A percentile compares a stretch with the other conserved stretches of the same genome.
Evolutionary conservation across 2,797 vertebrate species (phyloP).

Genomic region (Crossoptilon crossoptilon): DNA sequence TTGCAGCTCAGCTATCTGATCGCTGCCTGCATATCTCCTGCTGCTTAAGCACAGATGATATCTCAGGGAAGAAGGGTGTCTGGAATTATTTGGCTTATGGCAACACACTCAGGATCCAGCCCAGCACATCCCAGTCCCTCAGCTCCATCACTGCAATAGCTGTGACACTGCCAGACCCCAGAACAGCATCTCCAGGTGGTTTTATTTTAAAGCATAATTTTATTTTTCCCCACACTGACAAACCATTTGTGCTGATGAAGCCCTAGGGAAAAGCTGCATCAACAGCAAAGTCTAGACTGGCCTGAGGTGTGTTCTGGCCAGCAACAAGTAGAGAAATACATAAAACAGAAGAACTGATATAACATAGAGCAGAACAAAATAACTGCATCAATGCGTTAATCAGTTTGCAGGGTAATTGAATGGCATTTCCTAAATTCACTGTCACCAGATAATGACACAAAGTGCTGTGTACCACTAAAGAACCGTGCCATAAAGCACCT

Average conservation of each 20-base stretch:
- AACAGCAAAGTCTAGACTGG: constrained; percentile 49
- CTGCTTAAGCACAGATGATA: constrained; percentile 37
- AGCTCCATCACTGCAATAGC: background rate
- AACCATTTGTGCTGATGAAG: background rate
- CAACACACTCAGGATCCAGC: background rate
- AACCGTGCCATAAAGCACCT: constrained; percentile 53
- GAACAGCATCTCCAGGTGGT: background rate
- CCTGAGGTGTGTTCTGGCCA: constrained; percentile 33
- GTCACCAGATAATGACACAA: constrained; percentile 43
- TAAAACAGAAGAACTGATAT: background rate
- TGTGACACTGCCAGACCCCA: background rate
- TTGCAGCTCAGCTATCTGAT: constrained; percentile 44
- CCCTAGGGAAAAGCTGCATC: constrained; percentile 11
- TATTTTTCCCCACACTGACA: constrained; percentile 4
- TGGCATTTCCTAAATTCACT: constrained; percentile 38
- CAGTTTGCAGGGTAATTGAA: constrained; percentile 42
- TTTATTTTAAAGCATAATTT: constrained; percentile 12
- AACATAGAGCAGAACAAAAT: constrained; percentile 40
- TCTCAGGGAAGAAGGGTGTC: constrained; percentile 22
- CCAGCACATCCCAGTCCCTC: background rate
- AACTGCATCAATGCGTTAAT: constrained; percentile 36
- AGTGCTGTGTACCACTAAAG: constrained; percentile 7
- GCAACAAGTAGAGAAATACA: constrained; percentile 28
- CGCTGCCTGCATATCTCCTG: constrained; percentile 54
- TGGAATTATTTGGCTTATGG: constrained; percentile 16